A percentile compares a stretch with the other conserved stretches of the same genome.
phyloP scores from a whole-genome alignment of 1,140 invertebrate species.

The Drosophila lacteicornis region DNA sequence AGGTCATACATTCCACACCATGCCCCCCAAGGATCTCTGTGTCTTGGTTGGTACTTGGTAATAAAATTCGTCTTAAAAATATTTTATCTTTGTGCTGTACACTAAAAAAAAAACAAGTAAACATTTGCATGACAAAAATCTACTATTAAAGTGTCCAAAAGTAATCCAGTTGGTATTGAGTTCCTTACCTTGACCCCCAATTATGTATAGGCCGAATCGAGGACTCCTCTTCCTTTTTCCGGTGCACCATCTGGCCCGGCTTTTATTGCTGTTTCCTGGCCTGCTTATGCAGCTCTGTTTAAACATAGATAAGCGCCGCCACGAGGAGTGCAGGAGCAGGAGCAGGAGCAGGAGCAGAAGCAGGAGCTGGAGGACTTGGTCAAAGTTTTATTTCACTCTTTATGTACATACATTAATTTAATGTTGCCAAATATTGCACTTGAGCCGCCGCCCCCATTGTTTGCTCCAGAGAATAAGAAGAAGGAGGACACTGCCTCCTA shows the following conservation, averaged over 20 bases:
- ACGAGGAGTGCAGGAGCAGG: neutral
- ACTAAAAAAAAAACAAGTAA: neutral
- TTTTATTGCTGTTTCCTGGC: constrained; percentile 16
- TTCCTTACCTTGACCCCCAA: too few species aligned
- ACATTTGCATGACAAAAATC: neutral
- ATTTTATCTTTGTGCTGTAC: constrained; percentile 14
- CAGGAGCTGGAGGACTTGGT: constrained; percentile 25
- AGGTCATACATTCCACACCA: neutral
- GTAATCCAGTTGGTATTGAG: too few species aligned
- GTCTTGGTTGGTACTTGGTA: constrained; percentile 21
- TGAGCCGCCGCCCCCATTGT: constrained; percentile 18
- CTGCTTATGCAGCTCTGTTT: constrained; percentile 63
- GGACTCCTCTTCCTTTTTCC: neutral
- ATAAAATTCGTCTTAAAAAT: constrained; percentile 59
- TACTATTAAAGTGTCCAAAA: too few species aligned
- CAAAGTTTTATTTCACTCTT: constrained; percentile 64
- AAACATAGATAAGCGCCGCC: constrained; percentile 70
- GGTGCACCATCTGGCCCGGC: neutral
- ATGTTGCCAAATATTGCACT: constrained; percentile 62
- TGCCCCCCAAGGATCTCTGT: too few species aligned
- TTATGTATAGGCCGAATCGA: too few species aligned
- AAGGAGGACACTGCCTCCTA: neutral
- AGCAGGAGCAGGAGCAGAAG: too few species aligned
- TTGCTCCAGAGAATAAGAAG: neutral
- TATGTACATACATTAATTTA: constrained; percentile 72